Base-by-base conservation (phyloP, 2,113 vertebrate genomes). In the Hoplias malabaricus region DNA sequence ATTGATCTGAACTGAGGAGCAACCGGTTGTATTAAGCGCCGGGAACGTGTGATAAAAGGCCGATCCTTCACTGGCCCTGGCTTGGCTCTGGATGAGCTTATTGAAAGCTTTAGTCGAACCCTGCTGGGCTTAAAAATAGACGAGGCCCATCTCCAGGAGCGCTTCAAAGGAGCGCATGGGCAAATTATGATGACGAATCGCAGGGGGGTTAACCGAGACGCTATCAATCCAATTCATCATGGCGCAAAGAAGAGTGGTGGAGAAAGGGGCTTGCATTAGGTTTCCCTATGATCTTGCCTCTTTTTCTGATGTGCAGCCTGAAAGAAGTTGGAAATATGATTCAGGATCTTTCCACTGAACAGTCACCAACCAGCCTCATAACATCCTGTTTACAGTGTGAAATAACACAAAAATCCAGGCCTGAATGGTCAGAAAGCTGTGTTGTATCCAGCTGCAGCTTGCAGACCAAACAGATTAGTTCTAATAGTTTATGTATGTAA, bases 181-280 rank as follows among this genome's bases (percentile, higher is more conserved):
- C 75, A 80, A 84, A 84, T 84, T 83, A 89, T 84, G 72, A 87
- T 90, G 89, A 90, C 73, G 83, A 89, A 92, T 89, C 83, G 79
- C 68, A 80, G 48, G 40, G 76, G 75, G 84, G 56, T 80, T 76
- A 73, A 85, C 84, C 23, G 6, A 83, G 75, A 76, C 83, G 76
- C 84, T 85, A 86, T 84, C 78, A 81, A 84, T 86, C 81, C 85
- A 82, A 85, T 88, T 80, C 84, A 87, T 90, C 87, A 87, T 40
- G 80, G 66, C 75, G 71, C 3, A 23, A n/a, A n/a, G n/a, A 69
- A 80, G 36, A 38, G 71, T 2, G 9, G 69, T 10, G 46, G 57
- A 77, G 77, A 69, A 73, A 50, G 70, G 72, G 12, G 66, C 40
- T 65, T 23, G 42, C 50, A 42, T 70, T 63, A 36, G 59, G 38